phyloP scores from a whole-genome alignment of 2,888 invertebrate genomes.

The Balanococcus diminutus region DNA sequence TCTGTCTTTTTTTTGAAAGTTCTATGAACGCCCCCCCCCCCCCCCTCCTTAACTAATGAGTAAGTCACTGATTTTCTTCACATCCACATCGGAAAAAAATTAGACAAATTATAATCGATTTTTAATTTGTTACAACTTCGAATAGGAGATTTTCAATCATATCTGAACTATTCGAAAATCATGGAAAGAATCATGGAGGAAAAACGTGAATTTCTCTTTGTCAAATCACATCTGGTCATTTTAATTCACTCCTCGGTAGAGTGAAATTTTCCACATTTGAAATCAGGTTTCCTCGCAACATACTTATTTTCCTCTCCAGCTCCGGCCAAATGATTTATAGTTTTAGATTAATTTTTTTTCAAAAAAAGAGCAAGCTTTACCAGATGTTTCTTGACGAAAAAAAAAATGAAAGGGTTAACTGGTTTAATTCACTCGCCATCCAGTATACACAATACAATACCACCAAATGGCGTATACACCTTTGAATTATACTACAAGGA shows the following conservation, averaged over 20 bases:
- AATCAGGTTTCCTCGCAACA: not conserved
- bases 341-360: not conserved
- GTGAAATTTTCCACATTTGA: not conserved
- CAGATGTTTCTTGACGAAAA: not conserved
- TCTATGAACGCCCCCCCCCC: no score
- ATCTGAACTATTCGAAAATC: no score
- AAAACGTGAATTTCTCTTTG: no score
- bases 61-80: no score
- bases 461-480: not conserved
- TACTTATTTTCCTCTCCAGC: not conserved
- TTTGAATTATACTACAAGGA: not conserved
- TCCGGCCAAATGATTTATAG: not conserved
- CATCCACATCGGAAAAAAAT: no score
- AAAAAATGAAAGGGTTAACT: slow-evolving; percentile 6
- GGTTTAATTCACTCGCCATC: slow-evolving; percentile 6
- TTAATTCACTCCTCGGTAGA: not conserved
- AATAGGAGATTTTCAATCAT: no score
- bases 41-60: no score
- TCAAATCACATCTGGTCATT: no score
- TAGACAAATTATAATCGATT: no score
- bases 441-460: not conserved
- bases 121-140: no score
- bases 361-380: not conserved
- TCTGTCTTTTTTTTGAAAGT: no score
- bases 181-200: no score